Evolutionary conservation across 2,888 invertebrate species (phyloP).

Genomic region (Agrochola circellaris): DNA sequence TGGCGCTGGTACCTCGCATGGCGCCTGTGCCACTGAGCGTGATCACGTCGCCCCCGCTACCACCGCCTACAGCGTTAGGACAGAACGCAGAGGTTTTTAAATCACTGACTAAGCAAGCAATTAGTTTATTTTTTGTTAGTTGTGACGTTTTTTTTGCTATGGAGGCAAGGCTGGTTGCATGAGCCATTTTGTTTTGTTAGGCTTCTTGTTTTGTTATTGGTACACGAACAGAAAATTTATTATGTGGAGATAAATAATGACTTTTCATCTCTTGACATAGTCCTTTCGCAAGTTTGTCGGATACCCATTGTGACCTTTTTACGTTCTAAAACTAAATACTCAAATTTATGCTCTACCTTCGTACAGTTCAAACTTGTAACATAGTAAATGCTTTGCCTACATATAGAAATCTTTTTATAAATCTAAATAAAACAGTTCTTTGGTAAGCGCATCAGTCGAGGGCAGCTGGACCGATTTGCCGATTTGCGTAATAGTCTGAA

Average conservation of each 20-base stretch:
- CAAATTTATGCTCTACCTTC: background rate
- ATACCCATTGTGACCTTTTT: background rate
- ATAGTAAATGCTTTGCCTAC: no score
- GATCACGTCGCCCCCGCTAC: conserved; percentile 69
- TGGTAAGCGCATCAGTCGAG: background rate
- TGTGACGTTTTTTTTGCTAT: conserved; percentile 65
- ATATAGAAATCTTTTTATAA: background rate
- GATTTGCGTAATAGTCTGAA: background rate
- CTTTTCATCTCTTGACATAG: background rate
- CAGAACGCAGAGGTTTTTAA: conserved; percentile 90
- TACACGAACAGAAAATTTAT: background rate
- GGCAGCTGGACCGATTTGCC: no score
- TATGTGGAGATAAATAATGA: background rate
- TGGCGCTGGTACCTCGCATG: conserved; percentile 80
- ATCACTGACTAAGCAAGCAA: conserved; percentile 81
- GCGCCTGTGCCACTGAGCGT: conserved; percentile 78
- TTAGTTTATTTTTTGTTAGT: conserved; percentile 69
- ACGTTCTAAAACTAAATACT: background rate
- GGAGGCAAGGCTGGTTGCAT: conserved; percentile 55
- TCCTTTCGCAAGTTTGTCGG: background rate
- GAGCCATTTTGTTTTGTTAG: conserved; percentile 36
- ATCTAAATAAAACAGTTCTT: background rate
- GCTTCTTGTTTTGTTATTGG: conserved; percentile 24
- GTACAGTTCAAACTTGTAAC: background rate
- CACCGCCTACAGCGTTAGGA: conserved; percentile 83